Evolutionary conservation across 2,113 vertebrate species (phyloP).

Genomic region (Phyllopteryx taeniolatus): DNA sequence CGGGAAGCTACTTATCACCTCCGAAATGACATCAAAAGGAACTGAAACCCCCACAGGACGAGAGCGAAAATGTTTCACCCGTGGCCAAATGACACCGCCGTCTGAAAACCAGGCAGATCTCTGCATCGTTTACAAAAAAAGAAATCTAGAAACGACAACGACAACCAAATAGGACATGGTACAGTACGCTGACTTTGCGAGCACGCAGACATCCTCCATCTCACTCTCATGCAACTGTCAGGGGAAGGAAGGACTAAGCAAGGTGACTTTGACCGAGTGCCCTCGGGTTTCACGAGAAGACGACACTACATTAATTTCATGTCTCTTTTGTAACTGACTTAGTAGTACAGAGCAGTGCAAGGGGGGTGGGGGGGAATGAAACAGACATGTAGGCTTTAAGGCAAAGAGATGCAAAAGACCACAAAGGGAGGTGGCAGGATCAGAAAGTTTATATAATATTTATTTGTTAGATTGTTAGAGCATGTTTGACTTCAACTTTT

Average conservation of each 20-base stretch:
- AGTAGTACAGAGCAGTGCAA: constrained; percentile 48
- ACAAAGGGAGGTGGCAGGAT: constrained; percentile 21
- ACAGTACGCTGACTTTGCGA: constrained; percentile 53
- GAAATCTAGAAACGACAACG: constrained; percentile 36
- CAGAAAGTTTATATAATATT: constrained; percentile 14
- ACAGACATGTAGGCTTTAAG: constrained; percentile 39
- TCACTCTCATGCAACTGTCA: constrained; percentile 66
- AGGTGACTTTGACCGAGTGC: constrained; percentile 78
- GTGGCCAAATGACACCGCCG: constrained; percentile 7
- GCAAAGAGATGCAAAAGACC: constrained; percentile 41
- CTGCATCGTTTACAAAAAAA: constrained; percentile 4
- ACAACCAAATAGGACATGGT: constrained; percentile 54
- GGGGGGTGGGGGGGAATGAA: constrained; percentile 1
- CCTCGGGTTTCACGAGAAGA: constrained; percentile 69
- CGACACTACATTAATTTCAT: constrained; percentile 73
- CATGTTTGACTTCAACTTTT: too few species aligned
- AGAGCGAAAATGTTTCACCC: constrained; percentile 39
- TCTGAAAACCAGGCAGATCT: constrained; percentile 34
- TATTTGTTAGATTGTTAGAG: too few species aligned
- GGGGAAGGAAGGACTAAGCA: constrained; percentile 67
- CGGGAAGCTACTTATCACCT: constrained; percentile 74
- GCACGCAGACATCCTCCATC: constrained; percentile 68
- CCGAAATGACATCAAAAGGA: constrained; percentile 69
- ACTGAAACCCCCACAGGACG: constrained; percentile 56
- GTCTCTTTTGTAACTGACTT: constrained; percentile 68